Evolutionary conservation across 2,797 vertebrate species (phyloP), one percentile per base, ranked within the genome.

Genomic region (Rhinogobio ventralis): DNA sequence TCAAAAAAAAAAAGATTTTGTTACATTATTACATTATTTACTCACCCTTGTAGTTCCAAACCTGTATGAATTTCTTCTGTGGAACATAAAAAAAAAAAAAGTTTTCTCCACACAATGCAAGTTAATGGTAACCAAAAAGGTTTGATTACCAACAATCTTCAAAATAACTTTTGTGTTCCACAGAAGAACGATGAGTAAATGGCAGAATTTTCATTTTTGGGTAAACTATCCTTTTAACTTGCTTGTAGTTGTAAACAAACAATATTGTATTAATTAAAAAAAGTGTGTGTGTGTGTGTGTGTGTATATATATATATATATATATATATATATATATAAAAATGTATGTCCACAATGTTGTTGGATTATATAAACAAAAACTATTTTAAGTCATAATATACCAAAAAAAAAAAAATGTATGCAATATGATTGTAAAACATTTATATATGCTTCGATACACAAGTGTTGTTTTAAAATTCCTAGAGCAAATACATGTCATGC

Each of bases 341-440:
- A n/a, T 10, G 53, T 57, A 57, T 23, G 23, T 23, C 2, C n/a
- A 62, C 2, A 25, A 62, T 23, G 19, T 51, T 13, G 17, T 13
- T 55, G 55, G 3, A 55, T 75, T 55, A 36, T 23, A 20, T 14
- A 19, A 42, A n/a, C 13, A n/a, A n/a, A 57, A 60, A 25, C 2
- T 25, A 42, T 25, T 9, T 62, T 76, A 23, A 33, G 20, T 0
- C 13, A 75, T 53, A 36, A 4, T 15, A 55, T 1, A 55, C n/a
- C n/a, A n/a, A 4, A 4, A 53, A 67, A 1, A 68, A 10, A 7
- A 14, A 1, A 0, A 1, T 25, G 0, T 25, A 57, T n/a, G 23
- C 51, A 25, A 57, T 75, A 9, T 53, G 28, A 33, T 74, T 17
- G 25, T 30, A 53, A 53, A 33, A 20, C n/a, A 49, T n/a, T n/a